Evolutionary conservation across 2,888 invertebrate species (phyloP).

Genomic region (Cordilura impudica): DNA sequence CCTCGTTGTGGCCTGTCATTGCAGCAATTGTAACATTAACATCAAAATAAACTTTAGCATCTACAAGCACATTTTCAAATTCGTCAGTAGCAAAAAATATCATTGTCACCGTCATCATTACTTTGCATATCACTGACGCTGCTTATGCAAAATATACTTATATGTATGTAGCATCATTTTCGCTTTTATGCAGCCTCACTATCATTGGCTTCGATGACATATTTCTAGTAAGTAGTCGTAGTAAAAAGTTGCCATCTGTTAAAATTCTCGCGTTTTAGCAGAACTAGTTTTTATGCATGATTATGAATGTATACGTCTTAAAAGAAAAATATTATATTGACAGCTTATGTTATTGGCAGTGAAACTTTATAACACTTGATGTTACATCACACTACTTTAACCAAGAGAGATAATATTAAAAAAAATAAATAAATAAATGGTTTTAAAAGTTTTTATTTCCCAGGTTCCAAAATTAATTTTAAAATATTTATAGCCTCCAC

Average conservation of each 20-base stretch:
- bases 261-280: slow-evolving; percentile 26
- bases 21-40: slow-evolving; percentile 37
- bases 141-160: slow-evolving; percentile 50
- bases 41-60: slow-evolving; percentile 32
- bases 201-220: slow-evolving; percentile 43
- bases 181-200: slow-evolving; percentile 35
- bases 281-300: slow-evolving; percentile 19
- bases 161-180: slow-evolving; percentile 37
- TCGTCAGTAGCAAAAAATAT: slow-evolving; percentile 5
- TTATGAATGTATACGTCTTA: slow-evolving; percentile 1
- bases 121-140: neutral
- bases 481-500: too few relatives aligned
- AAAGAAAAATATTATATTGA: slow-evolving; percentile 22
- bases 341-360: slow-evolving; percentile 22
- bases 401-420: neutral
- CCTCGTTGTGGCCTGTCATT: neutral
- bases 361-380: slow-evolving; percentile 16
- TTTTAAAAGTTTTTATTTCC: neutral
- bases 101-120: slow-evolving; percentile 8
- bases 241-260: slow-evolving; percentile 45
- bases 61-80: slow-evolving; percentile 28
- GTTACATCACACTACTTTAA: neutral
- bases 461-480: too few relatives aligned
- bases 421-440: neutral
- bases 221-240: neutral